Conservation (phyloP, 1,140 invertebrate genomes). For the Formica exsecta region DNA sequence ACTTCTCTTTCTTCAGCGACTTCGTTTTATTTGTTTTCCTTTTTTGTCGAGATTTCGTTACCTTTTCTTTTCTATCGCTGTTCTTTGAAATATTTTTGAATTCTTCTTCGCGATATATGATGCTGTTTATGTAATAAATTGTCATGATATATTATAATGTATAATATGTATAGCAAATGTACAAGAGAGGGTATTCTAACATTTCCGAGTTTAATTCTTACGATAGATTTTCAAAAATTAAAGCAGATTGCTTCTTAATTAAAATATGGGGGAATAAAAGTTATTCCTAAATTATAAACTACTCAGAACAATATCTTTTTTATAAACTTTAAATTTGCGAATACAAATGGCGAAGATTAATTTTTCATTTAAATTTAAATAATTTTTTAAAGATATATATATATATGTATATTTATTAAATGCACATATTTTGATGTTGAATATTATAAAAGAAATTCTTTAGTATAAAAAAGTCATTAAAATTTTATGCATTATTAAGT, state of each 20-base stretch:
- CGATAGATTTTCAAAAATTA: not conserved
- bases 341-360: not conserved
- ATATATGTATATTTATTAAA: not conserved
- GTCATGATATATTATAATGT: too few relatives aligned
- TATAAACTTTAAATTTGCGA: not conserved
- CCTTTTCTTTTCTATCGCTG: not conserved
- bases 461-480: not conserved
- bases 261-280: not conserved
- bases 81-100: conserved; percentile 11
- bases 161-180: too few relatives aligned
- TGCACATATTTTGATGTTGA: not conserved
- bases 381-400: too few relatives aligned
- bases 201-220: too few relatives aligned
- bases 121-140: not conserved
- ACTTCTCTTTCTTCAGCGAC: not conserved
- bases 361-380: not conserved
- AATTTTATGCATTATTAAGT: not conserved
- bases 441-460: not conserved
- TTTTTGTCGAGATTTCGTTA: conserved; percentile 1
- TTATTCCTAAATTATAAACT: not conserved
- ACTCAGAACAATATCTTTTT: not conserved
- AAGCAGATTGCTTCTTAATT: not conserved
- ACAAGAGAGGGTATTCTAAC: too few relatives aligned
- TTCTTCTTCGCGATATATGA: not conserved
- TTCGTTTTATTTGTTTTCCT: conserved; percentile 58